Evolutionary conservation across 2,797 vertebrate genomes (phyloP), one percentile per base, ranked within the genome.

Genomic region (Propithecus perrieri): DNA sequence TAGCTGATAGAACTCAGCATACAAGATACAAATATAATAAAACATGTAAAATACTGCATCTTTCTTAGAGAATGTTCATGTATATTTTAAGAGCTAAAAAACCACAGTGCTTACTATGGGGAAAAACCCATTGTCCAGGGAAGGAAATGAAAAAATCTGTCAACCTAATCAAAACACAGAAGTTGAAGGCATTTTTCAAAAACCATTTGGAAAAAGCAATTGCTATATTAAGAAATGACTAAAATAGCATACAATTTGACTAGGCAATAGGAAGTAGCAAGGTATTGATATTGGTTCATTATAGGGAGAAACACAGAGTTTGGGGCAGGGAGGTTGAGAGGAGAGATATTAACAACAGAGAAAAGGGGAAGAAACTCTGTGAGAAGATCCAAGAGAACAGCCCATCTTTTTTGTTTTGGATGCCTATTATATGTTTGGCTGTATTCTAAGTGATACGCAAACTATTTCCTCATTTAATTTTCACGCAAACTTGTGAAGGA

Each of bases 11-110:
- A 97, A 96, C 67, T 88, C 48, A 93, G 59, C 35, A 57, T 95
- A 96, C 67, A 92, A 94, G 50, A 85, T 59, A 95, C 8, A 84
- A 90, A 72, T 43, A 94, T 78, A 91, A 91, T 94, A 97, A 91
- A 96, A 95, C 80, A 88, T 33, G 80, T 26, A 88, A 96, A 97
- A 78, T 59, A 65, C 15, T 96, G 85, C 80, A 89, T 93, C 88
- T 74, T 91, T 96, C 75, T 89, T 85, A 78, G 81, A 83, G 50
- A 92, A 95, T 50, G 55, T 78, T 95, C 33, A 83, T 92, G 3
- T 92, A 76, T 71, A 57, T 24, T 57, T 92, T 94, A 95, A 97
- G 87, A 95, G 53, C 88, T 98, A 93, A 24, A 72, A 96, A 98
- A 93, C 93, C 89, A 96, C 79, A 91, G 69, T 95, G 71, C 75